A percentile compares a stretch with the other conserved stretches of the same genome.
phyloP scores from a whole-genome alignment of 2,888 invertebrate species.

The Cryptus viduatorius region DNA sequence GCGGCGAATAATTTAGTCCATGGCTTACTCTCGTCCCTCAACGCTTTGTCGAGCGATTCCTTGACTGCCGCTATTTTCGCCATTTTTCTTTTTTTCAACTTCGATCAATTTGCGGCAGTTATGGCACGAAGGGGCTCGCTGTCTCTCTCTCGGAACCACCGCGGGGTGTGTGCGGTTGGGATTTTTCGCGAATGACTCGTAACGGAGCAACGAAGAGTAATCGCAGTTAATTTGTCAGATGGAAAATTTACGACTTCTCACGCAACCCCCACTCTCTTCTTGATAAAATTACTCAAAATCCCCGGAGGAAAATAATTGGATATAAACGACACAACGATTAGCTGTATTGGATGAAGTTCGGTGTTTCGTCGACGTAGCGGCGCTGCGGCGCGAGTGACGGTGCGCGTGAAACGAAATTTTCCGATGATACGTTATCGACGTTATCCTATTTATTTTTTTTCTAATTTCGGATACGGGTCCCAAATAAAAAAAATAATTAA shows the following conservation, averaged over 20 bases:
- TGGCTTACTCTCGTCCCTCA: constrained; percentile 90
- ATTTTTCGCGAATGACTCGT: constrained; percentile 8
- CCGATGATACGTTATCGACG: not conserved
- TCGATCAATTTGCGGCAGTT: constrained; percentile 1
- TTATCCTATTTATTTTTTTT: not conserved
- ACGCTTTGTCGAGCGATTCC: constrained; percentile 87
- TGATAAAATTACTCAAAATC: no score
- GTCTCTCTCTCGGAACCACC: not conserved
- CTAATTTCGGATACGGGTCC: not conserved
- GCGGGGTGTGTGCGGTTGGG: no score
- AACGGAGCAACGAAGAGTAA: not conserved
- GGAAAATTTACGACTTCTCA: not conserved
- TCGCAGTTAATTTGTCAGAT: not conserved
- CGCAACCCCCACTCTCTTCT: not conserved
- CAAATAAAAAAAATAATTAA: not conserved
- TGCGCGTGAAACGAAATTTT: not conserved
- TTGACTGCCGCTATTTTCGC: constrained; percentile 86
- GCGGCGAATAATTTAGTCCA: constrained; percentile 90
- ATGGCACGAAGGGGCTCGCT: not conserved
- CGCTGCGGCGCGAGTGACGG: not conserved
- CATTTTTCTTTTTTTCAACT: constrained; percentile 74
- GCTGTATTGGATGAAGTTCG: not conserved
- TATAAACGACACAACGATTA: not conserved
- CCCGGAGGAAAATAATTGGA: not conserved
- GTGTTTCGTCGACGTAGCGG: not conserved